Evolutionary conservation across 2,113 vertebrate genomes (phyloP).

Genomic region (Uropsilus gracilis): DNA sequence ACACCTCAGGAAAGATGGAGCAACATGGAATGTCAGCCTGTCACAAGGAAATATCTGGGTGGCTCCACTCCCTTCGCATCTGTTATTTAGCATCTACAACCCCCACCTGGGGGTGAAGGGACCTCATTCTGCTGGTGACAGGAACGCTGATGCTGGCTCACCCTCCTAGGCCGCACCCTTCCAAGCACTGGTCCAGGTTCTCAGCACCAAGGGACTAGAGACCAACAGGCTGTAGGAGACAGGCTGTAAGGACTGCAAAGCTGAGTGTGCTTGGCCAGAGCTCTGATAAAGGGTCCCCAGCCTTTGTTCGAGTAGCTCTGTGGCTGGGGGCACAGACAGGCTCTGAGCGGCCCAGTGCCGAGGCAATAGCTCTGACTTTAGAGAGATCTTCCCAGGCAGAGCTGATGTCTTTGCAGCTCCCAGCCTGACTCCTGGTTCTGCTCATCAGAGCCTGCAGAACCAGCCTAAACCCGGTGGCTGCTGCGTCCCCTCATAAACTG

Average conservation of each 20-base stretch:
- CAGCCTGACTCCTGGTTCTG: not conserved
- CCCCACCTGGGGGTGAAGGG: no score
- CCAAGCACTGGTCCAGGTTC: not conserved
- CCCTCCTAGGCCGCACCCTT: no score
- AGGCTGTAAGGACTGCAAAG: not conserved
- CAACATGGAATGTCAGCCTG: not conserved
- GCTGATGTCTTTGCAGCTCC: accelerated
- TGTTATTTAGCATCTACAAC: not conserved
- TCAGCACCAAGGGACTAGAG: not conserved
- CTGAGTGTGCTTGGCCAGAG: not conserved
- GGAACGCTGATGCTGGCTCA: not conserved
- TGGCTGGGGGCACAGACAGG: not conserved
- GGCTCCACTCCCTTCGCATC: not conserved
- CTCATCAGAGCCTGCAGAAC: not conserved
- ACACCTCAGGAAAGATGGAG: no score
- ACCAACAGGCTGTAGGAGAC: not conserved
- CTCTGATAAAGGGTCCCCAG: not conserved
- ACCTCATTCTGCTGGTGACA: not conserved
- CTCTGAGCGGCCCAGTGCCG: not conserved
- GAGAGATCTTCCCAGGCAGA: not conserved
- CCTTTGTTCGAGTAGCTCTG: not conserved
- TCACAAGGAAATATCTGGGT: not conserved
- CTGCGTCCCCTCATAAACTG: accelerated
- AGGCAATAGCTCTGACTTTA: not conserved
- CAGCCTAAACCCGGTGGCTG: not conserved